Evolutionary conservation across 2,113 vertebrate species (phyloP).

Genomic region (Mesembrinibis cayennensis): DNA sequence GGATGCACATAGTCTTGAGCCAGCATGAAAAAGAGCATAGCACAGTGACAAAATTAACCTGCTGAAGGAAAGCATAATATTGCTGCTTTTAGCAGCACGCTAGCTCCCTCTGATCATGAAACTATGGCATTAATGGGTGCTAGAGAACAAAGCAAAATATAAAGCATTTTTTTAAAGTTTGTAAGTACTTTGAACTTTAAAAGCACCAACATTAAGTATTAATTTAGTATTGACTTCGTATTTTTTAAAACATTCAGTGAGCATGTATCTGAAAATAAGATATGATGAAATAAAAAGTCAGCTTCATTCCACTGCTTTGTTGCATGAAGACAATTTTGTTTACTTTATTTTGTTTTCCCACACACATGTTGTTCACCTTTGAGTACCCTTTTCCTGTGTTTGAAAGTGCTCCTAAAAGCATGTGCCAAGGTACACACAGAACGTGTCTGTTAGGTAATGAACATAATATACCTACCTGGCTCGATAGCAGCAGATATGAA

Average conservation of each 20-base stretch:
- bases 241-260: not conserved
- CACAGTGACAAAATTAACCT: not conserved
- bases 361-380: not conserved
- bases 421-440: not conserved
- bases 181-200: not conserved
- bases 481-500: conserved; percentile 96
- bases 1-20: not conserved
- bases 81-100: not conserved
- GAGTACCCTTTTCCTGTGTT: not conserved
- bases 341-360: not conserved
- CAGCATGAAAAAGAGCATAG: not conserved
- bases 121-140: not conserved
- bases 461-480: conserved; percentile 78
- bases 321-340: not conserved
- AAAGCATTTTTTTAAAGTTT: not conserved
- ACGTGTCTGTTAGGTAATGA: not conserved
- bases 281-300: not conserved
- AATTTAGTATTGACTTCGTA: not conserved
- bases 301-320: not conserved
- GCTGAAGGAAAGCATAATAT: not conserved
- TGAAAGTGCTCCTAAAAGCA: not conserved
- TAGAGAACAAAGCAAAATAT: not conserved
- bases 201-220: not conserved
- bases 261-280: not conserved
- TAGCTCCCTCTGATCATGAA: not conserved